Base-by-base conservation (phyloP, 2,113 vertebrate genomes). In the Syngnathus scovelli region DNA sequence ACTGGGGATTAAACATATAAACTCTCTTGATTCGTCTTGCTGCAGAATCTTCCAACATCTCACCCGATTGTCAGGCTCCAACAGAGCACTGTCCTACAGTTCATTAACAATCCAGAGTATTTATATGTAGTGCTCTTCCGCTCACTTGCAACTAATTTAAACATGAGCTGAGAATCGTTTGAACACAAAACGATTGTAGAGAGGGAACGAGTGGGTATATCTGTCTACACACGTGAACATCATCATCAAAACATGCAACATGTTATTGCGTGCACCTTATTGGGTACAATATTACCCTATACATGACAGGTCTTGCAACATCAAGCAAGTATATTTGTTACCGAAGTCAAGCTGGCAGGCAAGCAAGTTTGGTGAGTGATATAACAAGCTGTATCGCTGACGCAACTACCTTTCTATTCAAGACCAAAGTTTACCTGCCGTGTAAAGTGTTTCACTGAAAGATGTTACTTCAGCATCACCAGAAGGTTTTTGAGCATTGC, bases 31-130 rank as follows among this genome's bases (percentile, higher is more conserved):
- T 75, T 71, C 78, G 71, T 54, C 74, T 49, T 73, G 64, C 74
- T 23, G 8, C 65, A 71, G 76, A 79, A 54, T 81, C 72, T 72
- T 63, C 70, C 67, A 41, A 36, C 79, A 70, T 79, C 80, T 83
- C 87, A 76, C 43, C 80, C 66, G 81, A 71, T 78, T 78, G 78
- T 72, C 72, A 86, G 68, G 76, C 49, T 65, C 68, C 12, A 67
- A n/a, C 71, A 7, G 6, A 51, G 18, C 27, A 12, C 27, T 0
- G 78, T 67, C 65, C 64, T 71, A 6, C 54, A 27, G 27, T 2
- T 27, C 27, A 39, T 62, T 82, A 70, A 78, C 62, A 80, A 81
- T n/a, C 19, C 49, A 52, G 49, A 52, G 9, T 52, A n/a, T 81
- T 71, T 70, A 66, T 11, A 16, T 46, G 5, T 33, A 18, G 7